Base-by-base conservation (phyloP, 2,797 vertebrate species). In the Scomberomorus guttatus region DNA sequence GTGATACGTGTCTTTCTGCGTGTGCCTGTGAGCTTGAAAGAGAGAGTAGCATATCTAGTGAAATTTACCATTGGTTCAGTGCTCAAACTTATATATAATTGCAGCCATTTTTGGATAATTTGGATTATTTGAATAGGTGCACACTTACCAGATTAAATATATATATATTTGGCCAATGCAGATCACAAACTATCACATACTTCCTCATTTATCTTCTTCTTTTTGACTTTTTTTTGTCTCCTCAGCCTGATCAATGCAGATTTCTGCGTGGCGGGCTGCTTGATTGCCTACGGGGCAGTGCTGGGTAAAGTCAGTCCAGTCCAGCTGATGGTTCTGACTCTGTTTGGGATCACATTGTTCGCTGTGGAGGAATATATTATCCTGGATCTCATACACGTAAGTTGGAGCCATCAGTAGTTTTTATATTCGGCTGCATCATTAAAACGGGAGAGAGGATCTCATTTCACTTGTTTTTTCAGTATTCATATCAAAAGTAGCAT, bases 231-330 rank as follows among this genome's bases (percentile, higher is more conserved):
- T 55, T 63, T 25, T 67, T 24, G 18, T 17, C 24, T 77, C 29
- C 54, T 61, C 66, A 99, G 98, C 89, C 84, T 99, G 81, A 99
- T 99, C 89, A 98, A 98, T 65, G 98, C 98, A 11, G 98, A 99
- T 90, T 99, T 99, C 95, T 99, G 98, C 2, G 97, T 98, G 91
- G 98, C 96, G 1, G 96, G 97, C 2, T 98, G 97, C 72, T 94
- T 98, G 51, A 97, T 99, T 22, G 97, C 98, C 51, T 99, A 97
- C 2, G 98, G 98, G 22, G 98, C 96, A 0, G 81, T 99, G 74
- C 92, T 99, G 70, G 98, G 98, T 25, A 99, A 98, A 91, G 96
- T 97, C 89, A 99, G 98, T 85, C 97, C 98, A 0, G 88, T 99
- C 58, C 98, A 99, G 90, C 89, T 99, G 79, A 76, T 99, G 91